Evolutionary conservation across 1,140 invertebrate genomes (phyloP), one percentile per base, ranked within the genome.

Genomic region (Drosophila mayri): DNA sequence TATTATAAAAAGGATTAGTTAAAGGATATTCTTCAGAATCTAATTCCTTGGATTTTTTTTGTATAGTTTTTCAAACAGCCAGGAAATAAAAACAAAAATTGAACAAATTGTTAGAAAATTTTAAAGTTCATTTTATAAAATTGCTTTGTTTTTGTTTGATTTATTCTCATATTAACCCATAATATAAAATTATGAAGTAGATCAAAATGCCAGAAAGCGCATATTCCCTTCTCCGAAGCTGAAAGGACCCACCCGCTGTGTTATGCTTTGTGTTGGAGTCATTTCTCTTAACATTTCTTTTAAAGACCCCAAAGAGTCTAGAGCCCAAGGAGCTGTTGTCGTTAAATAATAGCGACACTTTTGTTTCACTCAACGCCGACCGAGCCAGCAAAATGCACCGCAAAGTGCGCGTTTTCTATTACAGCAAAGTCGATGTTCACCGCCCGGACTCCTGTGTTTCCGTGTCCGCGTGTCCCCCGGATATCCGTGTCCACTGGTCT

Each of bases 261-360:
- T 40, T 76, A 44, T 59, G 58, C 44, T 60, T 38, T 49, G 58
- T 54, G 50, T 65, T 71, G 55, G 65, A 70, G 55, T 66, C 57
- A 67, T 67, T 81, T 80, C 62, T 76, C 37, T 68, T 44, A 76
- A 65, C 66, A 80, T 71, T 82, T 57, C 54, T 61, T 73, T 87
- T 79, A 87, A 76, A 87, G 79, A 62, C 60, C 14, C 46, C 40
- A 44, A 37, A 14, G 47, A 76, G 73, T 49, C 37, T 32, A 70
- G 44, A 32, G 81, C 76, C 76, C 74, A 81, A 85, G 77, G 61
- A 85, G 60, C 67, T 70, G 68, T 71, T 84, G 85, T 68, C 81
- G 84, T 81, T 88, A 84, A 90, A 84, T 90, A 88, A 88, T 78
- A 88, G 80, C 85, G 84, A 90, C 85, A 88, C 80, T 83, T 83